Evolutionary conservation across 2,888 invertebrate species (phyloP).

Genomic region (Hirtodrosophila confusa): DNA sequence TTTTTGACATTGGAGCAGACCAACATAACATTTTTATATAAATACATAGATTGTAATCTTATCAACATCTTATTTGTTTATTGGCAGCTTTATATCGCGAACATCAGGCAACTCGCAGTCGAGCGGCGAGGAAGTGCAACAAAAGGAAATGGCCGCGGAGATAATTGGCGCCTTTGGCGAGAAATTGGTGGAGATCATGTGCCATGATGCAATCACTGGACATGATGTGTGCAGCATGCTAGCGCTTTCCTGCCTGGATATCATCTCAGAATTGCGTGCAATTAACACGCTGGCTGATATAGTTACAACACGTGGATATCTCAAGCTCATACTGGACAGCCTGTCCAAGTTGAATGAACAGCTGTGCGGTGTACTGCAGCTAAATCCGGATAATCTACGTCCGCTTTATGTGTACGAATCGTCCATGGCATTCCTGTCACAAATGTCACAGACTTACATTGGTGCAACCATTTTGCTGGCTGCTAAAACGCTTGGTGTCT

Average conservation of each 20-base stretch:
- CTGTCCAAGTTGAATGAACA: constrained; percentile 90
- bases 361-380: constrained; percentile 87
- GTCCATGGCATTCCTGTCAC: constrained; percentile 91
- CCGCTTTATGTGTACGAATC: constrained; percentile 94
- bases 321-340: constrained; percentile 93
- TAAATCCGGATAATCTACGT: constrained; percentile 88
- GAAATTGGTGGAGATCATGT: constrained; percentile 91
- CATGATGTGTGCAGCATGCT: constrained; percentile 96
- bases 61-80: constrained; percentile 41
- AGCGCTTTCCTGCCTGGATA: constrained; percentile 92
- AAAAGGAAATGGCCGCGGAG: constrained; percentile 85
- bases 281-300: constrained; percentile 88
- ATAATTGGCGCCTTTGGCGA: constrained; percentile 91
- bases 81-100: constrained; percentile 87
- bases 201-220: constrained; percentile 94
- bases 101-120: constrained; percentile 83
- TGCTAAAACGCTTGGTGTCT: constrained; percentile 86
- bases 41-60: too few relatives aligned
- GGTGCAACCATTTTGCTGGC: constrained; percentile 88
- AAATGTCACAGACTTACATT: constrained; percentile 88
- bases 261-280: constrained; percentile 90
- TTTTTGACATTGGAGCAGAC: too few relatives aligned
- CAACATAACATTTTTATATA: too few relatives aligned
- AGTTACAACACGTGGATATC: constrained; percentile 88
- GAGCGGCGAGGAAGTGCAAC: constrained; percentile 59